These are phyloP conservation scores for Cetonia aurata DNA, from an alignment of 2,888 invertebrate species.

Conservation along the genomic window DNA sequence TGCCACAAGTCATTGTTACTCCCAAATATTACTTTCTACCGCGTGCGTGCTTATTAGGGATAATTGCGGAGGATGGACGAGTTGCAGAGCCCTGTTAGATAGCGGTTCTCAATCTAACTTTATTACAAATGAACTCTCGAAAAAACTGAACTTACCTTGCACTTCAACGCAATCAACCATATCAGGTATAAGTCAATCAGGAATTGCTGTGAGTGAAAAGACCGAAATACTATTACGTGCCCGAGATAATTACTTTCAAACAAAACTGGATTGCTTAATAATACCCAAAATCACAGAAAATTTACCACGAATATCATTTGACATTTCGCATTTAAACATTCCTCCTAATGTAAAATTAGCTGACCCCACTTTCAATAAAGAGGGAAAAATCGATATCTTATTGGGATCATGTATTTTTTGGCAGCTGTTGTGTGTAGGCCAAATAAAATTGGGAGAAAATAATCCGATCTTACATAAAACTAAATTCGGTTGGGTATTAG, in stretches of 20 bases:
- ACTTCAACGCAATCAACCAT: background rate
- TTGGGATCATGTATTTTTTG: slow-evolving; percentile 26
- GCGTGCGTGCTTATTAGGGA: slow-evolving; percentile 46
- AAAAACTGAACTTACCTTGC: background rate
- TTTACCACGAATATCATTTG: slow-evolving; percentile 16
- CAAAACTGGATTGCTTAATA: slow-evolving; percentile 16
- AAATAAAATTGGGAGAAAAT: slow-evolving; percentile 20
- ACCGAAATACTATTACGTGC: slow-evolving; percentile 4
- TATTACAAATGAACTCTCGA: slow-evolving; percentile 40
- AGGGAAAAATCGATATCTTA: slow-evolving; percentile 29
- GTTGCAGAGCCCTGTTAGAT: slow-evolving; percentile 50
- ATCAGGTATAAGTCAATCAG: slow-evolving; percentile 20
- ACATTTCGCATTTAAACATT: slow-evolving; percentile 1
- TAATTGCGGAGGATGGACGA: slow-evolving; percentile 38
- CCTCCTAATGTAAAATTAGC: slow-evolving; percentile 25
- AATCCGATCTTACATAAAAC: slow-evolving; percentile 21
- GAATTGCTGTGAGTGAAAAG: background rate
- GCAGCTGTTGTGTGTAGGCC: slow-evolving; percentile 17
- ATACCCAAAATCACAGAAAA: slow-evolving; percentile 23
- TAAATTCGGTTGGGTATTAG: slow-evolving; percentile 24
- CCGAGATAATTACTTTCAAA: slow-evolving; percentile 6
- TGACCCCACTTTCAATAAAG: slow-evolving; percentile 26
- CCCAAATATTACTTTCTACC: slow-evolving; percentile 42
- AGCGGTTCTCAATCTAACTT: slow-evolving; percentile 50
- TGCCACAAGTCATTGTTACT: background rate